Base-by-base conservation (phyloP, 2,797 vertebrate genomes). In the Diplodus sargus region DNA sequence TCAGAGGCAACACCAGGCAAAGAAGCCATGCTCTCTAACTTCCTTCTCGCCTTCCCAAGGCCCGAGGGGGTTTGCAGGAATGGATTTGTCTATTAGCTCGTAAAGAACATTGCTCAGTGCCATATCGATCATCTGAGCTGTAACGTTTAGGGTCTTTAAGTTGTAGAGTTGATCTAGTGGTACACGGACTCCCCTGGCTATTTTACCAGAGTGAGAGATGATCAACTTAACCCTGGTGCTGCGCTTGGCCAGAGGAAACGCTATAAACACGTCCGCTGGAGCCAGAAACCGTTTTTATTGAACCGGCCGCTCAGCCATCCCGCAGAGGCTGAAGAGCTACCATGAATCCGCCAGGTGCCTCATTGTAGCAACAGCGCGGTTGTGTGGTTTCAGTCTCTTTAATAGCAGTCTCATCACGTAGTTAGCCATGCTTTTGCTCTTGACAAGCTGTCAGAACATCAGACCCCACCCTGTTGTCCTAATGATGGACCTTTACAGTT, bases 71-170 rank as follows among this genome's bases (percentile, higher is more conserved):
- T 91, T 93, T 89, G 89, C 86, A 87, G 88, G 91, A 95, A 95
- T 94, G 90, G 93, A 94, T 95, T 95, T 94, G 95, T 94, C 94
- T 95, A 95, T 95, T 95, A 95, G 95, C 93, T 94, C 91, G 92
- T 95, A 95, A 95, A 95, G 95, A 94, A 95, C 93, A 93, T 94
- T 95, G 93, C 94, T 94, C 92, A 93, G 94, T 92, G 92, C 90
- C 90, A 93, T 95, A 95, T 95, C 92, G 95, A 95, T 95, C 94
- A 95, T 94, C 89, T 85, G 90, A 87, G 90, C 92, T 94, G 93
- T 95, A 94, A 94, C 94, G 86, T 95, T 95, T 94, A 95, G 93
- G 92, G 93, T 95, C 93, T 95, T 95, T 94, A 94, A 94, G 92
- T 94, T 93, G 91, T 93, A 90, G 91, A 92, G 94, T 94, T 94